Base-by-base conservation (phyloP, 1,140 invertebrate genomes). In the Tyrophagus putrescentiae region DNA sequence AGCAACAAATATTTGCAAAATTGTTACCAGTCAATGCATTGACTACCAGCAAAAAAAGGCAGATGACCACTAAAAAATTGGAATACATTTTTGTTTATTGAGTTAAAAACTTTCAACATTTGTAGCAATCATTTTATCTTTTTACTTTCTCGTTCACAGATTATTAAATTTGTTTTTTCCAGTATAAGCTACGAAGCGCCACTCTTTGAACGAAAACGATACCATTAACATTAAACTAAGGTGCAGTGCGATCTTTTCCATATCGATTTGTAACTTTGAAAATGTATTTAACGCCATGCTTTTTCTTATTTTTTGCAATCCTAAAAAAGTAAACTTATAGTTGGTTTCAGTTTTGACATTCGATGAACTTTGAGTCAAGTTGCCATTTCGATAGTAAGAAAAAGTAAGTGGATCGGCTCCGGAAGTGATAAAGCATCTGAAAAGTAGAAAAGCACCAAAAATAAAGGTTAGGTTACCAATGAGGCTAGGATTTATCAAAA, bases 251-350 rank as follows among this genome's bases (percentile, higher is more conserved):
- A 54, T 54, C 52, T 27, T 13, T n/a, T 36, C 52, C 52, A 13
- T 31, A 54, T 21, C 52, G 60, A 42, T 64, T 64, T 21, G 54
- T 45, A 0, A 53, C 63, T 9, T 33, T 29, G 25, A 60, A 64
- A 52, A 60, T 32, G 18, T 64, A 64, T 1, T 7, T n/a, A 44
- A 50, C 63, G 7, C 57, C 53, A 28, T 64, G 60, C 53, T 41
- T 39, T 27, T 3, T 2, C 39, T 54, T 2, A 27, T 54, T n/a
- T 13, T 54, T 54, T 54, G 25, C 13, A 54, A 11, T 3, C 11
- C 39, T 3, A 54, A 18, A 31, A 54, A 33, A 1, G 52, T 34
- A 31, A 54, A 54, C 25, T 31, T 32, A 3, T 54, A 1, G 25
- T 54, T 54, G 28, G 3, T 54, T 54, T 54, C 52, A 33, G 39